Base-by-base conservation (phyloP, 1,140 invertebrate species). In the Geopemphigus sp. region DNA sequence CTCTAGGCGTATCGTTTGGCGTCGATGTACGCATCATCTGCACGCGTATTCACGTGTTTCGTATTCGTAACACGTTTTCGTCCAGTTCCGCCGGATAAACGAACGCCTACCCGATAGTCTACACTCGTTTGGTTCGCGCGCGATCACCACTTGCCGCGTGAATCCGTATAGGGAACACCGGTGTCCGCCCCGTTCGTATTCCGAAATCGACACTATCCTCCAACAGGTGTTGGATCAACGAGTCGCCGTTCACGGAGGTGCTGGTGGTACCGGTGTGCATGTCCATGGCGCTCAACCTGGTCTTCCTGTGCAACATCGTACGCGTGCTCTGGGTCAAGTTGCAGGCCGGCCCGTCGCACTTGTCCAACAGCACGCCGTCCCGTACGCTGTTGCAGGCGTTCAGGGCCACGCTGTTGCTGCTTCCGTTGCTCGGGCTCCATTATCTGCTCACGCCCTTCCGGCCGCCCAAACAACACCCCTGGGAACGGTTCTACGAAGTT, bases 281-380 rank as follows among this genome's bases (percentile, higher is more conserved):
- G 45, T 94, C 93, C 12, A 90, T 95, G 83, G 87, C 94, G 83
- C 87, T 96, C 45, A 98, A 97, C 86, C 87, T 97, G 26, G 87
- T 93, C 74, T 98, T 98, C 86, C 89, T 98, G 53, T 92, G 94
- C 85, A 98, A 97, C 87, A 98, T 98, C 83, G 92, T 98, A 64
- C 89, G 95, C 76, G 94, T 98, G 5, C 88, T 98, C n/a, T 89
- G 96, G 50, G 91, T 92, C 10, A 98, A 98, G 85, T 86, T 97
- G 73, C 88, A 92, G 83, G 91, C 90, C 83, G 88, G 87, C 29
- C 90, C 85, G 84, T 90, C 86, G 85, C 81, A 85, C 88, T 53
- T 89, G 89, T 82, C 91, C 89, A 64, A 92, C 89, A 85, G 84
- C 22, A 86, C 85, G 11, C 82, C 82, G 6, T 83, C 82, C 29